phyloP scores from a whole-genome alignment of 2,797 vertebrate genomes.

The Clarias platycephalus region DNA sequence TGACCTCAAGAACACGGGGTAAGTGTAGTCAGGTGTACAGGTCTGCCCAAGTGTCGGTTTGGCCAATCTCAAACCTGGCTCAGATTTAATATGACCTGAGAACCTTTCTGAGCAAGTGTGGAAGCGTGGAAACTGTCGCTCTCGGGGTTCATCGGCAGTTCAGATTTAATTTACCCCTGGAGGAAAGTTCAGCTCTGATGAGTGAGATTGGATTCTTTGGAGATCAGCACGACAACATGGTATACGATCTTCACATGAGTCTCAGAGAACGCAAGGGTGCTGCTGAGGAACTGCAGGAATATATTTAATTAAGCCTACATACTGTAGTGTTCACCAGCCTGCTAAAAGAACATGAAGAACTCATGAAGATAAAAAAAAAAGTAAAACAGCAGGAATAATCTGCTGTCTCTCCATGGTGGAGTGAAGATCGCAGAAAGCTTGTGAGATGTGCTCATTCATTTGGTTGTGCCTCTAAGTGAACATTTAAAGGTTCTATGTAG shows the following conservation, averaged over 20 bases:
- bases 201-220: background rate
- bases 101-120: background rate
- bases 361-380: background rate
- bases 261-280: background rate
- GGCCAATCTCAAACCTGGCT: background rate
- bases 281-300: background rate
- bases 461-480: background rate
- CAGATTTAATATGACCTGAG: background rate
- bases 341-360: background rate
- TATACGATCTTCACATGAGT: background rate
- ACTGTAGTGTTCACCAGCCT: background rate
- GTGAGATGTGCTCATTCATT: background rate
- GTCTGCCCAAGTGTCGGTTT: background rate
- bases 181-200: background rate
- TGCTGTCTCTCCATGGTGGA: background rate
- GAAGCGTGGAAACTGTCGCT: background rate
- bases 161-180: background rate
- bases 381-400: background rate
- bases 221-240: background rate
- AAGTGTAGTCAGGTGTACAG: slow-evolving; percentile 16
- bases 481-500: background rate
- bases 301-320: slow-evolving; percentile 3
- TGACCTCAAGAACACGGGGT: background rate
- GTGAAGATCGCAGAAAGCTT: background rate
- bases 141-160: background rate